Conservation (phyloP, 2,797 vertebrate species). For the Fringilla coelebs region DNA sequence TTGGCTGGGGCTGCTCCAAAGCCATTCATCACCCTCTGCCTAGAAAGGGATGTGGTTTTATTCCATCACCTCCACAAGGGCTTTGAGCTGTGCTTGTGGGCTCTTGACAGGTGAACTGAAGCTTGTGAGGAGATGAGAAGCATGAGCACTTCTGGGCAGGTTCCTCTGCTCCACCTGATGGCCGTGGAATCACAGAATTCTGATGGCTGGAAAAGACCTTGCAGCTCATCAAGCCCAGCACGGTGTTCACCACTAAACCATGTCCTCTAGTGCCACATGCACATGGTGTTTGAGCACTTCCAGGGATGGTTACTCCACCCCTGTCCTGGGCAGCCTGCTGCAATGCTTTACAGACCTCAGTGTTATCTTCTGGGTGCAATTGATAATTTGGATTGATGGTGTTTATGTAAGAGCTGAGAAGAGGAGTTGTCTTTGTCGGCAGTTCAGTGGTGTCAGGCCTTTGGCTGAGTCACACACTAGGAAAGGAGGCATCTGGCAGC, state of each 20-base stretch:
- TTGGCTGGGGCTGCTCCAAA: background rate
- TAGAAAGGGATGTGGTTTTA: background rate
- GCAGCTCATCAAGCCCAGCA: background rate
- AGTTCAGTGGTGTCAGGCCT: background rate
- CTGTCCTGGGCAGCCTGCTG: background rate
- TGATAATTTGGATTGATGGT: background rate
- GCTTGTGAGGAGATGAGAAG: background rate
- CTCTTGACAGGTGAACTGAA: background rate
- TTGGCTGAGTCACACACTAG: background rate
- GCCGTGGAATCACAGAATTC: rapidly evolving
- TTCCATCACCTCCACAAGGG: background rate
- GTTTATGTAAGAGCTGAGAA: background rate
- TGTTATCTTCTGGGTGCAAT: background rate
- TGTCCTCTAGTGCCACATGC: background rate
- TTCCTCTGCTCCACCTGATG: background rate
- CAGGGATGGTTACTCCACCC: background rate
- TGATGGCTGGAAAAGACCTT: background rate
- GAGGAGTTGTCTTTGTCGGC: background rate
- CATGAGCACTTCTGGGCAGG: background rate
- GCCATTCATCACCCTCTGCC: background rate
- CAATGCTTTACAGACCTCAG: background rate
- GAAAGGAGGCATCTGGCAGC: background rate
- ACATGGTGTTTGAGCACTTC: rapidly evolving
- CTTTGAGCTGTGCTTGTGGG: background rate
- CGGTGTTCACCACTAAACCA: background rate